Base-by-base conservation (phyloP, 1,140 invertebrate genomes). In the Pygmarrhopalites habei region DNA sequence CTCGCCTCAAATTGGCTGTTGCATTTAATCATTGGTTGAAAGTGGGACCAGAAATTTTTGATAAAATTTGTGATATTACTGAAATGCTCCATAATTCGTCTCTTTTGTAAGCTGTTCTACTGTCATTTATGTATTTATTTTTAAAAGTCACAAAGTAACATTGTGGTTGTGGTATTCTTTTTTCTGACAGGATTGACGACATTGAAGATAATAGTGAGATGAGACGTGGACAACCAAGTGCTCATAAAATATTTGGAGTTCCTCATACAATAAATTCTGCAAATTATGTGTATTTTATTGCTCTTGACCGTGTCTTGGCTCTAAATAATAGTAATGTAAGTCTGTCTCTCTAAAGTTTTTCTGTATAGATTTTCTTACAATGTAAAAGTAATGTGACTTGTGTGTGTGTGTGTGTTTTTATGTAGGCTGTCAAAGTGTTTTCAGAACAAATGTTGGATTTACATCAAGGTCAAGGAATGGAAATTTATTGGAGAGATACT, bases 401-500 rank as follows among this genome's bases (percentile, higher is more conserved):
- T n/a, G n/a, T n/a, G n/a, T n/a, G n/a, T n/a, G n/a, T n/a, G n/a
- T n/a, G n/a, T n/a, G n/a, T n/a, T n/a, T n/a, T n/a, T 28, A 12
- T 53, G 12, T 44, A 90, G 87, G 88, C 86, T 30, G 87, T 85
- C 7, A 78, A 80, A 73, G 86, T 92, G 2, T 90, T 88, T 73
- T 85, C 86, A 59, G 90, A 97, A 76, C 93, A 98, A 75, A 76
- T 98, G 62, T 75, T 98, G 66, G 93, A 98, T 73, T 76, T 98
- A 28, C 93, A 98, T 75, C 82, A 92, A 64, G 95, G 95, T 1
- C 95, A 98, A 75, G 95, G 95, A 15, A 92, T 96, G 85, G 95
- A 98, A 78, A 95, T 98, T 60, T 96, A 95, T 78, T 98, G 94
- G 93, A 81, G 95, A 65, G 95, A 98, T 78, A 91, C 91, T 75